Base-by-base conservation (phyloP, 2,113 vertebrate genomes). In the Scomber colias region DNA sequence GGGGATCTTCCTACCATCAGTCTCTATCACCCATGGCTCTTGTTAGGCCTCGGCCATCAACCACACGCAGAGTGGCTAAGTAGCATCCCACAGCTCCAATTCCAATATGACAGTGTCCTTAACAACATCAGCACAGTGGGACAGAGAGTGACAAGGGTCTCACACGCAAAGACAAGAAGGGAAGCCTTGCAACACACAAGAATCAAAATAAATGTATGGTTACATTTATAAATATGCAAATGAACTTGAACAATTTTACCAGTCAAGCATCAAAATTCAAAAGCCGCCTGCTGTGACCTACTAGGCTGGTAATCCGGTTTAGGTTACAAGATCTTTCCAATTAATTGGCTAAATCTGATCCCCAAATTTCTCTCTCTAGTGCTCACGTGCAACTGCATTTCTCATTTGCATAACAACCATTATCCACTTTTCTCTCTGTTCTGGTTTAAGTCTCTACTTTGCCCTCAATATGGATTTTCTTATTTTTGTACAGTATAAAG, bases 41-140 rank as follows among this genome's bases (percentile, higher is more conserved):
- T 86, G 56, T 83, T 86, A 86, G 65, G 35, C 71, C 76, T 17
- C 19, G 2, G 40, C 57, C 74, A 69, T 83, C 51, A 83, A 69
- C 73, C 40, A 24, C 82, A 86, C 11, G 46, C 56, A 48, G 86
- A 77, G 84, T 16, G 72, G 82, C 79, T 86, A 87, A 90, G 70
- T 82, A 81, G 63, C 66, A 44, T 86, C 87, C 77, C 61, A 62
- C 86, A 69, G 77, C 49, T 81, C 75, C 55, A 62, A 68, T 70
- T 77, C 14, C 84, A 80, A 19, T 76, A 69, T 75, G 70, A 59
- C 62, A 75, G 68, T 74, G 68, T 69, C 40, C 60, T 82, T 82
- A 84, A 71, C 44, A 80, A 66, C 50, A 66, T 59, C 24, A 35
- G 4, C 51, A 45, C 63, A 53, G 44, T 11, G 35, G 55, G 46